phyloP scores from a whole-genome alignment of 2,113 vertebrate species.

The Arenaria interpres region DNA sequence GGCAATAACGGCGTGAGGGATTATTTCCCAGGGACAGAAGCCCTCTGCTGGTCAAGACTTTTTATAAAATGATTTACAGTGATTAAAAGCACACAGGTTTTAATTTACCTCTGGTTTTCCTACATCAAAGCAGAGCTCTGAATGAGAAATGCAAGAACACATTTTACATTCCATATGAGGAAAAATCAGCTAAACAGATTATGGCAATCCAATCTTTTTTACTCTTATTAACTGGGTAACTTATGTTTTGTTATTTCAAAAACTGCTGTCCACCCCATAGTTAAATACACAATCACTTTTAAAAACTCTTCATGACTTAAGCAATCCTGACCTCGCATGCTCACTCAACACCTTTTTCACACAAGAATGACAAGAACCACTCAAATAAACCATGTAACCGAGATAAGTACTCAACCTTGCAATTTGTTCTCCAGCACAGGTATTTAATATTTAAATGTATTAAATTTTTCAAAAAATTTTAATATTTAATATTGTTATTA shows the following conservation, averaged over 20 bases:
- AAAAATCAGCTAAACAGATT: background rate
- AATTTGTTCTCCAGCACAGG: background rate
- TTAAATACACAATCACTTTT: background rate
- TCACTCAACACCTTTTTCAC: background rate
- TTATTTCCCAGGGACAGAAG: slow-evolving; percentile 75
- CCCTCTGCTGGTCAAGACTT: slow-evolving; percentile 78
- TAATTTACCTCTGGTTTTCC: background rate
- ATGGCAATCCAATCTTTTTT: background rate
- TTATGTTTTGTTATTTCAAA: background rate
- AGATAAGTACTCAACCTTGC: background rate
- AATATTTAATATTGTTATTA: background rate
- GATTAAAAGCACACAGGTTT: background rate
- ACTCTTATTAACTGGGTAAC: background rate
- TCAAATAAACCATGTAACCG: background rate
- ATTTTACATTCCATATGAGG: background rate
- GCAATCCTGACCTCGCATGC: background rate
- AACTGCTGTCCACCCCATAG: background rate
- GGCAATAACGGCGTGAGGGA: background rate
- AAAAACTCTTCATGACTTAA: background rate
- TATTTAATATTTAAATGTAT: slow-evolving; percentile 32
- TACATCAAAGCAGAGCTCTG: background rate
- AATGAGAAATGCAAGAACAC: background rate
- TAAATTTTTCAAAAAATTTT: slow-evolving; percentile 8
- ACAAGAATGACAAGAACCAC: background rate
- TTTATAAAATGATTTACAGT: slow-evolving; percentile 10